Evolutionary conservation across 2,888 invertebrate species (phyloP), one percentile per base, ranked within the genome.

Genomic region (Cordilura impudica): DNA sequence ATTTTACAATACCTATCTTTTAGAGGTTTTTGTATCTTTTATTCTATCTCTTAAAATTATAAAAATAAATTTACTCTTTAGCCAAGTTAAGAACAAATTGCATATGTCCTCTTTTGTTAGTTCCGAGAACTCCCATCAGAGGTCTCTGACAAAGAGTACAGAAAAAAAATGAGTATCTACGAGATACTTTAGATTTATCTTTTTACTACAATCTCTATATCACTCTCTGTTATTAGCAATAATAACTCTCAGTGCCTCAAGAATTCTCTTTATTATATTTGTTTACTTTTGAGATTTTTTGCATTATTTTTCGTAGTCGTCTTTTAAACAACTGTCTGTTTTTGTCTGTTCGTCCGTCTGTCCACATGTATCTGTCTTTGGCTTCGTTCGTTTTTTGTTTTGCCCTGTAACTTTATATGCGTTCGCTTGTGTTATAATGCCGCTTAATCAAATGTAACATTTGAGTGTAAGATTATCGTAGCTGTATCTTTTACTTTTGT

Each of bases 401-500:
- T 47, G 31, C n/a, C n/a, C 35, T 51, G n/a, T 8, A 2, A 12
- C 4, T 31, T 39, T 39, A 19, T 12, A 12, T 23, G 14, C 19
- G 19, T 66, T 51, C 45, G 45, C 47, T 75, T 54, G 67, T 54
- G 67, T 69, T 75, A 39, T 63, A 63, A 31, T 56, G 69, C 75
- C 75, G 75, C 75, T 56, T 69, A 69, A 75, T 61, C 61, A 63
- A 69, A 75, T 75, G 75, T 43, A 49, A 56, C 54, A 63, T 74
- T 67, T 67, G 60, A 74, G 60, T 61, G 60, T 35, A 67, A 60
- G 19, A 61, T 75, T 75, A 75, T 69, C 69, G 63, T 49, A 65
- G 69, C 69, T 56, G 63, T 70, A 75, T 75, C 63, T 69, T 56
- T 29, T 39, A 12, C n/a, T 56, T 49, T 51, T 23, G 39, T 26